phyloP scores from a whole-genome alignment of 2,797 vertebrate species.

The Sebastolobus alascanus region DNA sequence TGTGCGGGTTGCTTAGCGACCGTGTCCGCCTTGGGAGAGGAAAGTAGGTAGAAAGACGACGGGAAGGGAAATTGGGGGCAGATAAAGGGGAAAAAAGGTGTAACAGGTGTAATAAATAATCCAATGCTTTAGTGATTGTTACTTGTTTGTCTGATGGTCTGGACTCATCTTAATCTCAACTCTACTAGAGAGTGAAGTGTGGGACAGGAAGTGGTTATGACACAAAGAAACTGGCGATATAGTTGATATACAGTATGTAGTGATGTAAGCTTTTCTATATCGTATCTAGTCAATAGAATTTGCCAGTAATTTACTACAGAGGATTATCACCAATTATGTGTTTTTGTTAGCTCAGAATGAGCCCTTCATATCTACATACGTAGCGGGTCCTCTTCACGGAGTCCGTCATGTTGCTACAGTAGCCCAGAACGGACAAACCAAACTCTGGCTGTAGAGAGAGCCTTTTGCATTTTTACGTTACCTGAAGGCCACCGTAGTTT shows the following conservation, averaged over 20 bases:
- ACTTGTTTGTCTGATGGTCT: conserved; percentile 45
- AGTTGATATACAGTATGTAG: not conserved
- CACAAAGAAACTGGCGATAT: not conserved
- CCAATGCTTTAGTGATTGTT: conserved; percentile 37
- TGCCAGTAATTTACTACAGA: too few species aligned
- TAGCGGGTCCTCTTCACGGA: too few species aligned
- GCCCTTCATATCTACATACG: too few species aligned
- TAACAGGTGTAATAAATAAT: conserved; percentile 61
- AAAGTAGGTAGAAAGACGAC: conserved; percentile 64
- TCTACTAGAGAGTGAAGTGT: not conserved
- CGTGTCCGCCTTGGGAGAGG: conserved; percentile 63
- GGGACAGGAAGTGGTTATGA: not conserved
- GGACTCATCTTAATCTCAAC: conserved; percentile 8
- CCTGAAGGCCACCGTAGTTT: not conserved
- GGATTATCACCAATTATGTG: too few species aligned
- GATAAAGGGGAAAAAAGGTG: conserved; percentile 18
- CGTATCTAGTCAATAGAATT: too few species aligned
- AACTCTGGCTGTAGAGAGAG: too few species aligned
- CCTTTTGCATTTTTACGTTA: not conserved
- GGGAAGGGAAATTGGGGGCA: conserved; percentile 62
- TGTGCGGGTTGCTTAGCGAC: conserved; percentile 82
- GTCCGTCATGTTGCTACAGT: too few species aligned
- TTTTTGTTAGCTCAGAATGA: too few species aligned
- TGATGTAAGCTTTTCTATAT: not conserved
- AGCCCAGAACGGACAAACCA: rapidly evolving